Base-by-base conservation (phyloP, 2,113 vertebrate genomes). In the Otolemur garnettii region DNA sequence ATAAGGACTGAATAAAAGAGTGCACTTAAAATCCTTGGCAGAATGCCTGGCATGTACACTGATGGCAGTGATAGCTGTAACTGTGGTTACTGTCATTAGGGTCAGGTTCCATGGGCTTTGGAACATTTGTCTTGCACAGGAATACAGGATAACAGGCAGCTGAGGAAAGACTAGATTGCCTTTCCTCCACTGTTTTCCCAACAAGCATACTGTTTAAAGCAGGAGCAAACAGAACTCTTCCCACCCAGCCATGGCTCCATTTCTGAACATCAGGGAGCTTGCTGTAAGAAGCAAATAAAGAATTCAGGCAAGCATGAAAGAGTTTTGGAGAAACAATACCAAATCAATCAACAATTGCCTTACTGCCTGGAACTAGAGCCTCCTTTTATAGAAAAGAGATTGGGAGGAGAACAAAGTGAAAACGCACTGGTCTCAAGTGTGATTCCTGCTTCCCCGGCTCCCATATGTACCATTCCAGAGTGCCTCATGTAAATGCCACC, bases 281-380 rank as follows among this genome's bases (percentile, higher is more conserved):
- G 59, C 53, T 42, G 9, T 45, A 86, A 82, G 68, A 71, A 87
- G 86, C 35, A 81, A 38, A 77, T 33, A 77, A 74, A 69, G 57
- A 94, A 94, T 75, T 14, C 14, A 72, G 55, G 57, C 30, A 55
- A 64, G 19, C 19, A 2, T 35, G 26, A 77, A 81, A 88, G 42
- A 80, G 74, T 91, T 91, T 87, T 86, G n/a, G 57, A 82, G 35
- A 82, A 93, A 87, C 93, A 85, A 60, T 26, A 30, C 83, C 68
- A 86, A 90, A 69, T 90, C 53, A 71, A 74, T 74, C 90, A 83
- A 72, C 38, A 81, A 35, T 60, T 50, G 45, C 45, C 7, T 50
- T 83, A 85, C 3, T 80, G 30, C 38, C 69, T 62, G 62, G 94
- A 90, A 35, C n/a, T 33, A 75, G 4, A 80, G 26, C 38, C 33